Percentiles rank a stretch among this genome's conserved stretches.
Conservation (phyloP, 2,113 vertebrate genomes). For the Myotis lucifugus region DNA sequence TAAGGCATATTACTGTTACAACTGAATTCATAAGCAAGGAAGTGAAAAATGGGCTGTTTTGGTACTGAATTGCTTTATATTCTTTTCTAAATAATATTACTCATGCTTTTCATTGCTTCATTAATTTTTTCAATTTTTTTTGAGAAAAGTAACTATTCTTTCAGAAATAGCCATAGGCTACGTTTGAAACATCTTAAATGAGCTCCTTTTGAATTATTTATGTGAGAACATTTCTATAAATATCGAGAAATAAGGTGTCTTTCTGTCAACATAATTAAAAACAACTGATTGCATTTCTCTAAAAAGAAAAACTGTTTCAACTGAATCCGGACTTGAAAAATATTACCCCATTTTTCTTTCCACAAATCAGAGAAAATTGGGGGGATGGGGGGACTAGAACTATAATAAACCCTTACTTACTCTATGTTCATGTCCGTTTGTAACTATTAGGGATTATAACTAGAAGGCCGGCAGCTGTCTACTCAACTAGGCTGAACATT, state of each 20-base stretch:
- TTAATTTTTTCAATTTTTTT: constrained; percentile 59
- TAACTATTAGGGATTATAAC: neutral
- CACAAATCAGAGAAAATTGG: neutral
- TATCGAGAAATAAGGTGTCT: constrained; percentile 63
- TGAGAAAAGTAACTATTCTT: constrained; percentile 60
- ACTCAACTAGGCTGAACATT: neutral
- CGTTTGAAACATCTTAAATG: constrained; percentile 66
- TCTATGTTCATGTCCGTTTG: neutral
- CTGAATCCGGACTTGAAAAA: constrained; percentile 55
- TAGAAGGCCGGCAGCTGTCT: neutral
- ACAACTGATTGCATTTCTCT: constrained; percentile 55
- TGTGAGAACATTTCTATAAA: constrained; percentile 64
- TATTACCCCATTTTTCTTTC: constrained; percentile 41
- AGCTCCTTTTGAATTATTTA: constrained; percentile 73
- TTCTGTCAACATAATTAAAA: constrained; percentile 59
- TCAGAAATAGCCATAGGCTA: constrained; percentile 58
- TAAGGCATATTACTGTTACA: neutral
- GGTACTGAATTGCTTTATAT: neutral
- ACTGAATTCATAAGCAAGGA: neutral
- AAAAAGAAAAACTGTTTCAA: constrained; percentile 46
- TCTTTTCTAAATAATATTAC: constrained; percentile 47
- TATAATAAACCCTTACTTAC: constrained; percentile 7
- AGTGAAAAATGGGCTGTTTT: neutral
- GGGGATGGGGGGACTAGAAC: neutral
- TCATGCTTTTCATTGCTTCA: constrained; percentile 46